These are phyloP conservation scores for Norana najaformis DNA, from an alignment of 2,888 invertebrate genomes.

Conservation along the genomic window DNA sequence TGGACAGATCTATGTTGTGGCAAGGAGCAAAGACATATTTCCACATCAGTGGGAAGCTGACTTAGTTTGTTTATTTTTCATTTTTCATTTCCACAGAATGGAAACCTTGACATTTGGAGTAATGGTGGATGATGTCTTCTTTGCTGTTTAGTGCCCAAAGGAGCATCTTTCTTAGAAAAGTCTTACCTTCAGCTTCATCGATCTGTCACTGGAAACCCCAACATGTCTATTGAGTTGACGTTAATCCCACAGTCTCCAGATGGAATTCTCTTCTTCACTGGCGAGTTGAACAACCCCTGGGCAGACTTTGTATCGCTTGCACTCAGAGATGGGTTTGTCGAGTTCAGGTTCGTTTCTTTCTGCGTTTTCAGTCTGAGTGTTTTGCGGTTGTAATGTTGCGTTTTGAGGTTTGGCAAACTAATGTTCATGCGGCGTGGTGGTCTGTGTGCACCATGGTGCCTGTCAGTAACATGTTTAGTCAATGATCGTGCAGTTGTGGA, in stretches of 20 bases:
- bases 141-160: not conserved
- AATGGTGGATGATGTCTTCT: not conserved
- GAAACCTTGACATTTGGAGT: not conserved
- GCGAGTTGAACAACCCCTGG: not conserved
- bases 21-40: too few relatives aligned
- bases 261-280: slow-evolving; percentile 31
- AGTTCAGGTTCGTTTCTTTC: slow-evolving; percentile 32
- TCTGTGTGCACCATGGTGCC: too few relatives aligned
- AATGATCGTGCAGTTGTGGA: too few relatives aligned
- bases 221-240: slow-evolving; percentile 25
- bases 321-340: slow-evolving; percentile 30
- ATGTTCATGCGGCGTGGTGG: too few relatives aligned
- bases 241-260: slow-evolving; percentile 15
- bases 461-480: too few relatives aligned
- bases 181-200: slow-evolving; percentile 30
- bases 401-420: too few relatives aligned
- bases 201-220: slow-evolving; percentile 7
- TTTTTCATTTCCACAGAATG: not conserved
- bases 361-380: not conserved
- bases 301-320: slow-evolving; percentile 27
- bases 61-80: not conserved
- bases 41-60: not conserved
- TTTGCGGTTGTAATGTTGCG: not conserved
- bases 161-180: slow-evolving; percentile 28
- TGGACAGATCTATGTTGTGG: not conserved